phyloP scores from a whole-genome alignment of 2,888 invertebrate genomes.

The Parelbella ahira region DNA sequence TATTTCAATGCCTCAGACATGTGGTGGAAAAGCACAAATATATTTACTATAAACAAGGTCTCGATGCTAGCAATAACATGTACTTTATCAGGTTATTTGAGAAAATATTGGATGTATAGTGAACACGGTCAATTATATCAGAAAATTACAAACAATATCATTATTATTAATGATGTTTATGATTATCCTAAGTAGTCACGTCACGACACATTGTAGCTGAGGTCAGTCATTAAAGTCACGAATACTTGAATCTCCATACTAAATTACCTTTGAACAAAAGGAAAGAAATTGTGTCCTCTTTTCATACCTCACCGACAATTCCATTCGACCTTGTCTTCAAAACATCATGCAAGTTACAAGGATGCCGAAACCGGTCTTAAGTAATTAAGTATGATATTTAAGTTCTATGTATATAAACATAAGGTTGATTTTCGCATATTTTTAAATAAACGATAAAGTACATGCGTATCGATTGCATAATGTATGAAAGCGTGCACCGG shows the following conservation, averaged over 20 bases:
- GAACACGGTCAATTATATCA: no score
- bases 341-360: constrained; percentile 14
- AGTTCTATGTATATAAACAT: no score
- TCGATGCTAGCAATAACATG: no score
- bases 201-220: constrained; percentile 17
- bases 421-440: no score
- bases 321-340: constrained; percentile 26
- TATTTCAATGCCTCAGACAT: no score
- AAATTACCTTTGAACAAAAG: constrained; percentile 21
- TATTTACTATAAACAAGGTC: no score
- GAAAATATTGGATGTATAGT: no score
- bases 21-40: no score
- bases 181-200: constrained; percentile 27
- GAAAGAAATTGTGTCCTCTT: constrained; percentile 30
- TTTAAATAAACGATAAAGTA: no score
- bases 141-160: no score
- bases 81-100: no score
- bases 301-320: constrained; percentile 15
- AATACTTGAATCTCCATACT: constrained; percentile 17
- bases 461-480: constrained; percentile 42
- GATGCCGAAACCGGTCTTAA: constrained; percentile 2
- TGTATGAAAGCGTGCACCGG: constrained; percentile 57
- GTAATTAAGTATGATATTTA: no score
- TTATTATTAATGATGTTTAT: constrained; percentile 14
- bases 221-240: constrained; percentile 23